Evolutionary conservation across 2,888 invertebrate species (phyloP).

Genomic region (Mechanitis messenoides): DNA sequence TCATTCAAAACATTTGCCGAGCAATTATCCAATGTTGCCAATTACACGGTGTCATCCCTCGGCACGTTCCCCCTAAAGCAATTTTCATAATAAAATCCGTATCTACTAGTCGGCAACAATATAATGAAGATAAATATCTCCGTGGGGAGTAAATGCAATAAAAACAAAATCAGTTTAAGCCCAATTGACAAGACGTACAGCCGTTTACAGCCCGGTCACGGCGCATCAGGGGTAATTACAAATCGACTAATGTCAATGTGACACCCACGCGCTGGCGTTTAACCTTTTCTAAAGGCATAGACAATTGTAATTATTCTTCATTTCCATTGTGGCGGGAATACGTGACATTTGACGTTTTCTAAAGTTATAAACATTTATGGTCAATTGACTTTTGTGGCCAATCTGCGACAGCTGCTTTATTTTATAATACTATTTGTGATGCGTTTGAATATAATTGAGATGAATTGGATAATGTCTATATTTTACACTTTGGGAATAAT

Average conservation of each 20-base stretch:
- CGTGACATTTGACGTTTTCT: conserved; percentile 11
- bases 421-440: too few relatives aligned
- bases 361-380: conserved; percentile 39
- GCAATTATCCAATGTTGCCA: conserved; percentile 68
- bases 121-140: conserved; percentile 74
- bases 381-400: too few relatives aligned
- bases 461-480: too few relatives aligned
- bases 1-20: conserved; percentile 51
- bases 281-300: conserved; percentile 49
- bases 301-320: conserved; percentile 41
- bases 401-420: too few relatives aligned
- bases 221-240: conserved; percentile 43
- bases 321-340: too few relatives aligned
- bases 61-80: conserved; percentile 54
- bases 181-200: conserved; percentile 68
- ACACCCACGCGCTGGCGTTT: conserved; percentile 51
- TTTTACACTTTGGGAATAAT: too few relatives aligned
- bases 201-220: conserved; percentile 43
- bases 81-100: conserved; percentile 68
- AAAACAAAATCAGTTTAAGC: conserved; percentile 71
- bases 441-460: too few relatives aligned
- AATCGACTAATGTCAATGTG: conserved; percentile 53
- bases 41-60: conserved; percentile 62
- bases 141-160: conserved; percentile 60
- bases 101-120: conserved; percentile 59